A percentile compares a stretch with the other conserved stretches of the same genome.
phyloP scores from a whole-genome alignment of 2,797 vertebrate genomes.

The Muscicapa striata region DNA sequence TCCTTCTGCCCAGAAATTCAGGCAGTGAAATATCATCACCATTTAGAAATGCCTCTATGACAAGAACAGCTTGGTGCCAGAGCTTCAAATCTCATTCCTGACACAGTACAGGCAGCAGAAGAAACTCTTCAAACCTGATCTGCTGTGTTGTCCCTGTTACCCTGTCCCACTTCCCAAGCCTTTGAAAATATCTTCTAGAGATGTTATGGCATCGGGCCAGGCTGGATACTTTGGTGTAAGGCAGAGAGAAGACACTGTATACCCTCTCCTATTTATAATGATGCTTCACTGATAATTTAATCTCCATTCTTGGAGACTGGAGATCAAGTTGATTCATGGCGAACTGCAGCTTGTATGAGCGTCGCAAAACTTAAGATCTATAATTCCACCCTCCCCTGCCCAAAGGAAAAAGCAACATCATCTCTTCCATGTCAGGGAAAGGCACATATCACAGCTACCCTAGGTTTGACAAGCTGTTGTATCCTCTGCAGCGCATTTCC shows the following conservation, averaged over 20 bases:
- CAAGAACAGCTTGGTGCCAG: neutral
- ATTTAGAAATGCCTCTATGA: neutral
- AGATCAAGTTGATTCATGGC: neutral
- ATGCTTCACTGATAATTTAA: neutral
- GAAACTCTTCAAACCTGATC: neutral
- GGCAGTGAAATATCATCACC: neutral
- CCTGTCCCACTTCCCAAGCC: neutral
- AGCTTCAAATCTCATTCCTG: neutral
- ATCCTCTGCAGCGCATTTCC: neutral
- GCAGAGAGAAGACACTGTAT: neutral
- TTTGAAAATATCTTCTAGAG: neutral
- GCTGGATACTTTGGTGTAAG: neutral
- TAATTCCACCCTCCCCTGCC: neutral
- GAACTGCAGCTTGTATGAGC: neutral
- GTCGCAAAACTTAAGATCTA: neutral
- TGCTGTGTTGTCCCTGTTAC: neutral
- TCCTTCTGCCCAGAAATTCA: conserved; percentile 8
- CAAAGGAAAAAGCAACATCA: neutral
- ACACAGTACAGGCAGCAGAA: neutral
- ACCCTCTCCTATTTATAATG: neutral
- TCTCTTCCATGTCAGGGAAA: neutral
- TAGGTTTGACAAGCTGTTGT: neutral
- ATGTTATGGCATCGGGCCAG: neutral
- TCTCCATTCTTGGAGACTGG: neutral
- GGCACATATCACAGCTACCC: neutral